Conservation (phyloP, 2,113 vertebrate species). For the Puma concolor region DNA sequence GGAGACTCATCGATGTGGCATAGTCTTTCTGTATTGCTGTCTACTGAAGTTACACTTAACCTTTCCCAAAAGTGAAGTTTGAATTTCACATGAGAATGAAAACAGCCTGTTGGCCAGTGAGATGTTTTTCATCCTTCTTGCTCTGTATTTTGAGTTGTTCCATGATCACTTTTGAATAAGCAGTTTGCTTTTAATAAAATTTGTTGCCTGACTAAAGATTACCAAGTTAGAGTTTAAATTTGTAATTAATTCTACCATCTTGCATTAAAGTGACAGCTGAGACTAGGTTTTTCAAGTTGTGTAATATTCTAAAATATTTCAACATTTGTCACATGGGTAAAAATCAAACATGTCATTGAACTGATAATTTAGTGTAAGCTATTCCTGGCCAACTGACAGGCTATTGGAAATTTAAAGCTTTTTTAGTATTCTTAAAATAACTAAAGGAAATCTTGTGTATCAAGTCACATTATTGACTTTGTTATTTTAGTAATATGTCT, state of each 20-base stretch:
- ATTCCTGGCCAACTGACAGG: not conserved
- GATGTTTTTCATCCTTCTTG: slow-evolving; percentile 38
- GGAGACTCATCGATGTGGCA: slow-evolving; percentile 49
- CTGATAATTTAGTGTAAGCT: not conserved
- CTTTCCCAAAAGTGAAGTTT: slow-evolving; percentile 37
- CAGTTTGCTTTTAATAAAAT: slow-evolving; percentile 47
- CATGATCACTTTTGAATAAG: slow-evolving; percentile 49
- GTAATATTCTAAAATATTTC: slow-evolving; percentile 29
- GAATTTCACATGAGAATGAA: slow-evolving; percentile 14
- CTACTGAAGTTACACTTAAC: slow-evolving; percentile 14
- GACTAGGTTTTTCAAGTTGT: slow-evolving; percentile 26
- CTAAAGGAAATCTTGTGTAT: not conserved
- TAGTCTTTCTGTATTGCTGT: slow-evolving; percentile 40
- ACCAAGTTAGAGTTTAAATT: slow-evolving; percentile 33
- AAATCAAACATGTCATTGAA: slow-evolving; percentile 38
- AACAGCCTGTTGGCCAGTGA: not conserved
- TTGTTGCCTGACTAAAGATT: not conserved
- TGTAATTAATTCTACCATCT: slow-evolving; percentile 32
- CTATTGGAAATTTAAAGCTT: slow-evolving; percentile 29
- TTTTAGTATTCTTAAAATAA: slow-evolving; percentile 14
- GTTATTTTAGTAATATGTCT: not conserved
- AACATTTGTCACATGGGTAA: not conserved
- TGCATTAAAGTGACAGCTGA: slow-evolving; percentile 61
- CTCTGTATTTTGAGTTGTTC: slow-evolving; percentile 33
- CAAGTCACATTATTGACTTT: not conserved